Evolutionary conservation across 1,140 invertebrate species (phyloP), one percentile per base, ranked within the genome.

Genomic region (Neodiprion lecontei): DNA sequence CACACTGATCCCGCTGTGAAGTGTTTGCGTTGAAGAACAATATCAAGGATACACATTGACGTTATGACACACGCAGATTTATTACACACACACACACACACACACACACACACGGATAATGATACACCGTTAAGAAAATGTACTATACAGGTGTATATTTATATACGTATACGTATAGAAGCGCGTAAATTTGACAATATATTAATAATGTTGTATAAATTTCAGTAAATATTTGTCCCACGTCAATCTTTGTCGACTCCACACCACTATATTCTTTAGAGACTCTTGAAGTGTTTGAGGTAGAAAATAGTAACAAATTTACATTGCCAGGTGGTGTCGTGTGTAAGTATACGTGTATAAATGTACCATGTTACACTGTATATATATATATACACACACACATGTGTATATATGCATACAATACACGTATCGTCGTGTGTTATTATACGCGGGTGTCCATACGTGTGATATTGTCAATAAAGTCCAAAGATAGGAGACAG

Each of bases 291-390:
- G 76, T 79, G 76, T 80, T 79, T 79, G 75, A 69, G 67, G 77
- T 79, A 75, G 78, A 78, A 61, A 80, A 79, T 76, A 73, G 78
- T 79, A 79, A 79, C 78, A 78, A 80, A 77, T 80, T 80, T 77
- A 79, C 77, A 79, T 77, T 77, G 68, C 74, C 68, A 69, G 74
- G 67, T 69, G 67, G 4, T 40, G 28, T 40, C 28, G 7, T 69
- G 21, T 21, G 12, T 21, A 47, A 12, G 23, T 47, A 21, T 47
- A 47, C 67, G 4, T 11, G 0, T 61, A 10, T 53, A 53, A 11
- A 53, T 53, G 10, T 10, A 14, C 10, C n/a, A 53, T 53, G 50
- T 53, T 10, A 53, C n/a, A 53, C n/a, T 53, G 50, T 53, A 10
- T 7, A 72, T 49, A 75, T 17, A 61, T 4, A n/a, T 14, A 7